Conservation (phyloP, 2,888 invertebrate genomes). For the Loripinus fragilis region DNA sequence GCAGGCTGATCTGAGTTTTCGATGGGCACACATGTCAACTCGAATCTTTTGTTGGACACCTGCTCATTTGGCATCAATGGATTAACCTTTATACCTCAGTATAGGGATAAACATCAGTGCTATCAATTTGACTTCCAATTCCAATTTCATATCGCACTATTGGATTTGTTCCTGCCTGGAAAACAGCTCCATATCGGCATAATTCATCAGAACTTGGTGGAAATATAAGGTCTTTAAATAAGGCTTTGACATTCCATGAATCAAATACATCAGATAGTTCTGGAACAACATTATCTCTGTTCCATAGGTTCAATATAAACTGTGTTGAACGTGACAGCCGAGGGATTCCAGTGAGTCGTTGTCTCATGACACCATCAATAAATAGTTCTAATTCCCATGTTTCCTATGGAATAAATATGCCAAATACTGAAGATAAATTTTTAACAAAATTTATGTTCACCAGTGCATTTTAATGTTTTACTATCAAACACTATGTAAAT, state of each 20-base stretch:
- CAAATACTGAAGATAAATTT: no score
- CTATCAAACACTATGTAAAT: no score
- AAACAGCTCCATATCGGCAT: constrained; percentile 57
- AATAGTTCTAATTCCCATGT: constrained; percentile 7
- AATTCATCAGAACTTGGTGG: constrained; percentile 34
- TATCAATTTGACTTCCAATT: constrained; percentile 35
- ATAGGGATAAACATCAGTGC: constrained; percentile 35
- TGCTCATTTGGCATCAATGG: no score
- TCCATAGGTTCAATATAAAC: constrained; percentile 51
- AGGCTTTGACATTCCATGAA: constrained; percentile 33
- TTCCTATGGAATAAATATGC: constrained; percentile 13
- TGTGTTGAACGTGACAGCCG: constrained; percentile 38
- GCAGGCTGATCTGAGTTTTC: no score
- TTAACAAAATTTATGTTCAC: no score
- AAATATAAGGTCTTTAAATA: constrained; percentile 41
- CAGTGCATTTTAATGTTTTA: no score
- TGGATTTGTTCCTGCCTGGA: constrained; percentile 48
- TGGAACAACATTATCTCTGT: constrained; percentile 51
- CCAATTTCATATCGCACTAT: constrained; percentile 56
- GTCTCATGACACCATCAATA: background rate
- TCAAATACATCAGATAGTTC: constrained; percentile 17
- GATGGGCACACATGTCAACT: no score
- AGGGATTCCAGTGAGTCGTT: constrained; percentile 53
- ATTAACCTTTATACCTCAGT: constrained; percentile 31
- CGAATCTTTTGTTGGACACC: no score